Base-by-base conservation (phyloP, 2,888 invertebrate genomes). In the Ganaspis brasiliensis region DNA sequence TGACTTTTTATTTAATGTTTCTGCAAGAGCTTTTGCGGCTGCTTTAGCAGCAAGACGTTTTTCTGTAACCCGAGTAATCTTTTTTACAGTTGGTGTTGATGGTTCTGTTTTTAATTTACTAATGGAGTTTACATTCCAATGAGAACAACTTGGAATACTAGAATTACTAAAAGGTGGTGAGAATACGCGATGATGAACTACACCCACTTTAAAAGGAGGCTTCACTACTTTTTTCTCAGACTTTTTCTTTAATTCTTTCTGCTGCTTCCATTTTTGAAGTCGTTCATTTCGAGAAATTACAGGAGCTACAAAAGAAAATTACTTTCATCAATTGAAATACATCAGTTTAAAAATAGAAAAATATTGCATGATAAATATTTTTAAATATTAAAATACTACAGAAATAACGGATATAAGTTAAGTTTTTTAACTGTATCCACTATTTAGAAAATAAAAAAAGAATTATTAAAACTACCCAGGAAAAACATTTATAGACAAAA, bases 61-160 rank as follows among this genome's bases (percentile, higher is more conserved):
- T 57, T 88, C 86, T 0, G 91, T 91, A 0, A 86, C 91, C 67
- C 82, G 85, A 1, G 89, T 89, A 14, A 91, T 77, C 74, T 82
- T 84, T 67, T 85, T 89, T 0, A 71, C 31, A 31, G 2, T 31
- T 0, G 63, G 49, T 0, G 57, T 16, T 59, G 59, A 8, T 10
- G 26, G 31, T 26, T 59, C 14, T 8, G 31, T 8, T 3, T 16
- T 31, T 16, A 31, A 16, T 59, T 10, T 49, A 9, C 9, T 9
- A 3, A n/a, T 21, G 4, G 24, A 26, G n/a, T 67, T 2, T 1
- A n/a, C 14, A 24, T 26, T n/a, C n/a, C 40, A 67, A 14, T 49
- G 67, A 3, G 45, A 49, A 24, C 67, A 67, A 67, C 31, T 72
- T 31, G 71, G 35, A 55, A 2, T 6, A n/a, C 14, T 1, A 40